These are phyloP conservation scores for Caenorhabditis sp. DNA, from an alignment of 2,888 invertebrate species.

Conservation along the genomic window DNA sequence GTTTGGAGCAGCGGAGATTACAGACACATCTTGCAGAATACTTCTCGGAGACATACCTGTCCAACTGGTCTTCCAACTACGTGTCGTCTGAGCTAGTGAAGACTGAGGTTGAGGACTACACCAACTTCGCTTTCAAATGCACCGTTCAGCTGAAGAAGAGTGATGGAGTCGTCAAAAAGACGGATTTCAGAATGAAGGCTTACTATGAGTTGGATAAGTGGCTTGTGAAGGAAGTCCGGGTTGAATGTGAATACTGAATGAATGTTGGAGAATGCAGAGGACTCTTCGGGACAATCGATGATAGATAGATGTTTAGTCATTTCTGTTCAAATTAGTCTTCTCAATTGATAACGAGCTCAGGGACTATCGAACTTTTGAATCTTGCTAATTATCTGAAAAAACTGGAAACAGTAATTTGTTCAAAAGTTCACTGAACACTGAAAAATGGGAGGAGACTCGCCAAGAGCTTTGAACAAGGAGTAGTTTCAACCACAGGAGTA, in stretches of 20 bases:
- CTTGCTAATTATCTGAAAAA: too few relatives aligned
- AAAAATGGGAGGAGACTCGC: too few relatives aligned
- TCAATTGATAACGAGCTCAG: too few relatives aligned
- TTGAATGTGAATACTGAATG: slow-evolving; percentile 4
- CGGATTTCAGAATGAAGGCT: slow-evolving; percentile 32
- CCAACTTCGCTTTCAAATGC: slow-evolving; percentile 18
- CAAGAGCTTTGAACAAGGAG: too few relatives aligned
- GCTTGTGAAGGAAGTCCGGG: slow-evolving; percentile 30
- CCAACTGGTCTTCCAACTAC: not conserved
- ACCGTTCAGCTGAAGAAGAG: not conserved
- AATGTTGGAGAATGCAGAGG: not conserved
- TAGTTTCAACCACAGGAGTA: too few relatives aligned
- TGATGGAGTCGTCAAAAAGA: not conserved
- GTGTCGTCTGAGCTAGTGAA: not conserved
- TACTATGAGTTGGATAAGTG: slow-evolving; percentile 28
- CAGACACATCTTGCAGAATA: not conserved
- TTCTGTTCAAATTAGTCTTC: too few relatives aligned
- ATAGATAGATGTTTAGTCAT: too few relatives aligned
- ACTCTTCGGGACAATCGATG: too few relatives aligned
- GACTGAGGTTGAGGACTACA: not conserved
- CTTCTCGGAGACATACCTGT: slow-evolving; percentile 8
- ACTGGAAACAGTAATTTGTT: too few relatives aligned
- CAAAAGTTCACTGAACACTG: too few relatives aligned
- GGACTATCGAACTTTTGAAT: too few relatives aligned
- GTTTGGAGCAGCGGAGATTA: not conserved